phyloP scores from a whole-genome alignment of 2,888 invertebrate species.

The Drosophila diplacantha region DNA sequence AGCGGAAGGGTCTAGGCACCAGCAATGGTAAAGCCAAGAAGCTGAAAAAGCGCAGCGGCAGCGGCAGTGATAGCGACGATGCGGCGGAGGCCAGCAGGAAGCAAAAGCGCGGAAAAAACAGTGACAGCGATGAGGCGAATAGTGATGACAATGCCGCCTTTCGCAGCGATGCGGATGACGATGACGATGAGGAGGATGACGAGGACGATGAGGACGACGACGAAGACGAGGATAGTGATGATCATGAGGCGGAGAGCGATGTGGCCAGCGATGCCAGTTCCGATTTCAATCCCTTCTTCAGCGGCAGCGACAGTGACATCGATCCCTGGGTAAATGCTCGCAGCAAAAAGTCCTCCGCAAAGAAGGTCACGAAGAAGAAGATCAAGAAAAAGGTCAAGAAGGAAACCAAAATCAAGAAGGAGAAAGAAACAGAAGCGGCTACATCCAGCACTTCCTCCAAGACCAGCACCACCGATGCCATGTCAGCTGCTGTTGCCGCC shows the following conservation, averaged over 20 bases:
- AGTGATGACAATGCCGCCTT: slow-evolving; percentile 18
- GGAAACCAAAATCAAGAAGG: slow-evolving; percentile 44
- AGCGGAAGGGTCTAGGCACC: slow-evolving; percentile 65
- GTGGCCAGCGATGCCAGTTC: slow-evolving; percentile 81
- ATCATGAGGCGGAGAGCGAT: slow-evolving; percentile 77
- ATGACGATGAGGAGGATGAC: slow-evolving; percentile 33
- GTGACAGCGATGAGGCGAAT: slow-evolving; percentile 22
- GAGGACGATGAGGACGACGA: slow-evolving; percentile 67
- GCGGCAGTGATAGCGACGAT: slow-evolving; percentile 54
- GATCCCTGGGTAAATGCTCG: slow-evolving; percentile 90
- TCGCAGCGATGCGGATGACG: slow-evolving; percentile 4
- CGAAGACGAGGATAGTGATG: slow-evolving; percentile 75
- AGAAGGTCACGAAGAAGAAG: slow-evolving; percentile 66
- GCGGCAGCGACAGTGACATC: slow-evolving; percentile 88
- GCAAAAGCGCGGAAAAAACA: slow-evolving; percentile 22
- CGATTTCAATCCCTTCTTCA: slow-evolving; percentile 95
- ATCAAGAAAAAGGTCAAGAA: slow-evolving; percentile 59
- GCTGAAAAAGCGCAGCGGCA: slow-evolving; percentile 79
- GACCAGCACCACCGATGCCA: slow-evolving; percentile 18
- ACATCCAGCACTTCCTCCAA: background rate
- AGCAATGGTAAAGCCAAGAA: slow-evolving; percentile 50
- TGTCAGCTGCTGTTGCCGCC: slow-evolving; percentile 56
- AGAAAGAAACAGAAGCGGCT: background rate
- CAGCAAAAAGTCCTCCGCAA: slow-evolving; percentile 79
- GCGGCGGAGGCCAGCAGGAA: slow-evolving; percentile 8